Base-by-base conservation (phyloP, 2,113 vertebrate genomes). In the Limnothrissa miodon region DNA sequence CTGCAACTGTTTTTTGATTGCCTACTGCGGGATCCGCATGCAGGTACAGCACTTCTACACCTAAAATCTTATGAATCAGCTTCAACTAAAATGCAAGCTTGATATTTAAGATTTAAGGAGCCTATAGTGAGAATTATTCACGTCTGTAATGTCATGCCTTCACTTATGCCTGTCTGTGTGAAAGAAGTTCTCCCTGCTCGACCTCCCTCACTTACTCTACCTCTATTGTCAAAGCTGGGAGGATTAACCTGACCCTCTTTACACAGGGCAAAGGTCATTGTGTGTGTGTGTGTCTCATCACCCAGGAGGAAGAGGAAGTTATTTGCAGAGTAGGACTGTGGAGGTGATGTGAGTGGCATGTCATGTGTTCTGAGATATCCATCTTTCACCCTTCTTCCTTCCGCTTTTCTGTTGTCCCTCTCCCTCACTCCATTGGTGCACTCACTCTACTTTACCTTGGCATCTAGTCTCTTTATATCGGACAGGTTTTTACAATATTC, bases 291-390 rank as follows among this genome's bases (percentile, higher is more conserved):
- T 74, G 79, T 86, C 78, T 85, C 70, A 82, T 87, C 84, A 86
- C 84, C 81, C 33, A 45, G 29, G 81, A 87, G 84, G 84, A 87
- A 82, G 66, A 87, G 84, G 82, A 83, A 83, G 70, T 36, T 48
- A 79, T 80, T 85, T 29, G 78, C 56, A 85, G 78, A 82, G 78
- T 53, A 86, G 81, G 79, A 81, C 82, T 39, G 25, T 81, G 80
- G 81, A 83, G 82, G 62, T 79, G 80, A 17, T 29, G 66, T 15
- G 66, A 15, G 66, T 33, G 11, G 13, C 13, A 15, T 29, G 66
- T 29, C 11, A 39, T 29, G n/a, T 9, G 11, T 29, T 56, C 4
- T 56, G 66, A 25, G 33, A 13, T 74, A 74, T 36, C 66, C 15
- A 11, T 74, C 66, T 74, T 36, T 74, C 66, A 74, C 33, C 66